These are phyloP conservation scores for Heliconius sara DNA, from an alignment of 2,888 invertebrate genomes.

Conservation along the genomic window DNA sequence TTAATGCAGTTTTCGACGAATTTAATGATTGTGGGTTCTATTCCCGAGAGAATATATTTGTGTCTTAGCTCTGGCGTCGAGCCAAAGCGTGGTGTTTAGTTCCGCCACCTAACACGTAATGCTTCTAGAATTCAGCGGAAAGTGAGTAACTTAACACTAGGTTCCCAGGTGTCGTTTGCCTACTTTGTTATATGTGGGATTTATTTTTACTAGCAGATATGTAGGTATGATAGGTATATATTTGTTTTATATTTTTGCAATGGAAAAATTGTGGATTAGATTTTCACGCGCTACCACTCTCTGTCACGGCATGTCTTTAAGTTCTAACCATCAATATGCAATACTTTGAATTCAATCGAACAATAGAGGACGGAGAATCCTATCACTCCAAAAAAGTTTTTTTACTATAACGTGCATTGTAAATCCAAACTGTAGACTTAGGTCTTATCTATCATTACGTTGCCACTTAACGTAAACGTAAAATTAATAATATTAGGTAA, in stretches of 20 bases:
- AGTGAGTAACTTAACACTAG: neutral
- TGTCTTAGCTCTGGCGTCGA: no score
- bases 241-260: no score
- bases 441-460: conserved; percentile 4
- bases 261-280: neutral
- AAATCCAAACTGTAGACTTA: neutral
- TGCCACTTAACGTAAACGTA: conserved; percentile 3
- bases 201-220: no score
- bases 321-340: neutral
- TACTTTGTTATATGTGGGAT: neutral
- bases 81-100: no score
- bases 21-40: no score
- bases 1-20: no score
- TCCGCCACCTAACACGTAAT: neutral
- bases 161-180: neutral
- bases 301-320: no score
- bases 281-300: neutral
- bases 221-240: no score
- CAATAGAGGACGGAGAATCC: no score
- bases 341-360: neutral
- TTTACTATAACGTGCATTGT: no score
- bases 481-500: conserved; percentile 9
- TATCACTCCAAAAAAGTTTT: neutral
- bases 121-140: neutral
- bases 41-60: no score